Base-by-base conservation (phyloP, 1,140 invertebrate genomes). In the Belonocnema kinseyi region DNA sequence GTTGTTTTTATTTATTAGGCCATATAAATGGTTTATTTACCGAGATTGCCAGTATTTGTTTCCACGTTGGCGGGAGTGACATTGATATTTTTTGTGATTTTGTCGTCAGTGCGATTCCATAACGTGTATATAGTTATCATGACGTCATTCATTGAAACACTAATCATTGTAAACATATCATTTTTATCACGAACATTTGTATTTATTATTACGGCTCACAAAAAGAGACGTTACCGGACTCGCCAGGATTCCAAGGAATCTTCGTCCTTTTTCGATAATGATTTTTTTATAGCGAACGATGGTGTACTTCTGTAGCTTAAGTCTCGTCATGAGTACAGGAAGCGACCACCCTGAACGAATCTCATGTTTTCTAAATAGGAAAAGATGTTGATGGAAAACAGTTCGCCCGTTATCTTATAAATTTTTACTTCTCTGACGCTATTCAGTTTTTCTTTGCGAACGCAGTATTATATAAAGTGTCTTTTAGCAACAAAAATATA, bases 1-100 rank as follows among this genome's bases (percentile, higher is more conserved):
- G 0, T 46, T 46, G 4, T 33, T 46, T 46, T 46, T 46, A 46
- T 46, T 46, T 11, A 46, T 46, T 2, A 46, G 40, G 7, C 40
- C 8, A 46, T 46, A 46, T 46, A 11, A 46, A 46, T 46, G 40
- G 40, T 46, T 46, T 46, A 46, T 46, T 46, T 46, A 11, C 33
- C n/a, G 40, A 40, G 61, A 66, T 66, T 66, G 61, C 61, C 61
- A 66, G 61, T 66, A 66, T 66, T 66, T 40, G 40, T 66, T 66
- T 46, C 61, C 61, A 33, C 40, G 61, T 46, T 33, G 40, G n/a
- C 61, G 40, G 12, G 40, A 66, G 26, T 66, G 40, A 33, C 33
- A 14, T 66, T 66, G n/a, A 66, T 14, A 1, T 66, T 66, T 33
- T 66, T 66, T 66, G 61, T 66, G 61, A 66, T 66, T 66, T 66